Percentiles rank a stretch among this genome's conserved stretches.
phyloP scores from a whole-genome alignment of 2,113 vertebrate species.

The Myanophis thanlyinensis region DNA sequence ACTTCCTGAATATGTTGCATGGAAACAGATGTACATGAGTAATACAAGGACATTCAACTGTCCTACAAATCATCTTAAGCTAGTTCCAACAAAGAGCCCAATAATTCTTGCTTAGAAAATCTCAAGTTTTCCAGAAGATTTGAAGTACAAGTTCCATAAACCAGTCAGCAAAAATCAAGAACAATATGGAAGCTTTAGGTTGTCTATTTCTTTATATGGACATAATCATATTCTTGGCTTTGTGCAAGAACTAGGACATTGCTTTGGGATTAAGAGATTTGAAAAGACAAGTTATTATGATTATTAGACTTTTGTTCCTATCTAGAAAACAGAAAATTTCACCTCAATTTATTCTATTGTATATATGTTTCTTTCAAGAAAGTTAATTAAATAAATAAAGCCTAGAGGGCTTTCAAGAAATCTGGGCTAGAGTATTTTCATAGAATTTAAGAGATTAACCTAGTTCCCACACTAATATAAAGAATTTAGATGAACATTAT shows the following conservation, averaged over 20 bases:
- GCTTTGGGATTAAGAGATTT: accelerated
- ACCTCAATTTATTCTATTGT: background rate
- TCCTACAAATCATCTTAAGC: background rate
- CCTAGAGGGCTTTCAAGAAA: too few species aligned
- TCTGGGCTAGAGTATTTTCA: background rate
- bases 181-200: background rate
- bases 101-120: background rate
- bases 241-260: background rate
- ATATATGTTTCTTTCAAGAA: background rate
- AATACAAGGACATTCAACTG: background rate
- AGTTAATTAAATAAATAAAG: too few species aligned
- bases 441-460: background rate
- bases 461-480: background rate
- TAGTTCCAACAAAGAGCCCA: background rate
- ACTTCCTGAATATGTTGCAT: slow-evolving; percentile 15
- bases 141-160: background rate
- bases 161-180: background rate
- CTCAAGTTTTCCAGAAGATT: background rate
- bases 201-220: background rate
- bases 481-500: background rate
- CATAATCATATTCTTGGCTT: background rate
- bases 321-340: accelerated
- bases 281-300: background rate
- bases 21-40: slow-evolving; percentile 18
- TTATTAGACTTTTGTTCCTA: accelerated